phyloP scores from a whole-genome alignment of 92 coral and sea anemone genomes.

The Siderastrea siderea region DNA sequence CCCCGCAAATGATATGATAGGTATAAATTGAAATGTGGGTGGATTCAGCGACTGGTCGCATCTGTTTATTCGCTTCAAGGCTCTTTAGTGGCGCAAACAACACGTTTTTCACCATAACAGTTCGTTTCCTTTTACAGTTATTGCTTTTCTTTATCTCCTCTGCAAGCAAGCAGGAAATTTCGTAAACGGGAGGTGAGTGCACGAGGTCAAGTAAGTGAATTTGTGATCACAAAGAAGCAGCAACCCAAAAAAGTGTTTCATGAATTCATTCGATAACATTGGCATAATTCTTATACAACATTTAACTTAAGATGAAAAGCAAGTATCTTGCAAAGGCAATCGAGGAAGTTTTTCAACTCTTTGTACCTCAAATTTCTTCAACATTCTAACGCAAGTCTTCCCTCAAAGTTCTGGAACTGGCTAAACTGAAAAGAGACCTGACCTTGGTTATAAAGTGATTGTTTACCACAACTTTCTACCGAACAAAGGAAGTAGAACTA shows the following conservation, averaged over 20 bases:
- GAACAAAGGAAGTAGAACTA: not conserved
- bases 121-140: not conserved
- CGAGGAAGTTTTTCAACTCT: not conserved
- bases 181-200: slow-evolving; percentile 9
- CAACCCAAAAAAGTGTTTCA: not conserved
- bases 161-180: not conserved
- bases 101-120: not conserved
- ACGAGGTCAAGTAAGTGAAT: not conserved
- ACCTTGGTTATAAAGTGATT: not conserved
- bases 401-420: not conserved
- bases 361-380: not conserved
- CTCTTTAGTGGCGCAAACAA: not conserved
- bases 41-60: not conserved
- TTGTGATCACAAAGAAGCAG: not conserved
- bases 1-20: slow-evolving; percentile 41
- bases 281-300: not conserved
- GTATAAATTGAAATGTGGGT: slow-evolving; percentile 4
- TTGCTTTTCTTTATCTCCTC: not conserved
- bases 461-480: not conserved
- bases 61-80: slow-evolving; percentile 51
- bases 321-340: not conserved
- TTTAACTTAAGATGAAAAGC: not conserved
- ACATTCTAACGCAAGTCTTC: not conserved
- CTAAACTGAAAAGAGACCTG: not conserved
- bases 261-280: not conserved